A percentile compares a stretch with the other conserved stretches of the same genome.
Evolutionary conservation across 2,888 invertebrate species (phyloP).

Genomic region (Reticulitermes lucifugus): DNA sequence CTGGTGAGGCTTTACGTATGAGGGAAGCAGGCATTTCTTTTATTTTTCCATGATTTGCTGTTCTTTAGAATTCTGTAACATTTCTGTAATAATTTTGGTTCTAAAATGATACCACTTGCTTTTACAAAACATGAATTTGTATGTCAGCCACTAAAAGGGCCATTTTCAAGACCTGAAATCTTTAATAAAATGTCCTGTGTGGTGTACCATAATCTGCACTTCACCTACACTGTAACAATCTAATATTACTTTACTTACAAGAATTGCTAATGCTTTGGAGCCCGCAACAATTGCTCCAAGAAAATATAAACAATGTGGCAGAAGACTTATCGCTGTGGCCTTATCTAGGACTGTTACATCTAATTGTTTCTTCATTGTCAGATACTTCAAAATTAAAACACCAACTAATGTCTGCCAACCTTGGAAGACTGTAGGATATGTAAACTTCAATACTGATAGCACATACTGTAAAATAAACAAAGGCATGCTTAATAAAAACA

Average conservation of each 20-base stretch:
- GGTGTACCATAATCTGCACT: too few species aligned
- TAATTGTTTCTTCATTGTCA: constrained; percentile 51
- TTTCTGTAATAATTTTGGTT: too few species aligned
- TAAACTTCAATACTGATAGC: constrained; percentile 58
- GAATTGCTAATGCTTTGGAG: constrained; percentile 57
- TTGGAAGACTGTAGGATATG: constrained; percentile 59
- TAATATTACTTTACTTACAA: constrained; percentile 52
- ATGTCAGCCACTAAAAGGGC: too few species aligned
- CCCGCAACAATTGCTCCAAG: constrained; percentile 57
- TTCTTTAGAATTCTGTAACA: too few species aligned
- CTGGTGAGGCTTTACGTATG: too few species aligned
- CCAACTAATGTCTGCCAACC: constrained; percentile 59
- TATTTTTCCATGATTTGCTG: too few species aligned
- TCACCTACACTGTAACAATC: neutral
- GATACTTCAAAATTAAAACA: constrained; percentile 56
- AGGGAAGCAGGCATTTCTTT: too few species aligned
- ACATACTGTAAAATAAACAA: constrained; percentile 56
- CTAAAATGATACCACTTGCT: too few species aligned
- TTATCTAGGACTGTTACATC: constrained; percentile 56
- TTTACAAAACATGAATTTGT: too few species aligned
- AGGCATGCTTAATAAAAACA: neutral
- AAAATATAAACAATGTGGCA: constrained; percentile 57
- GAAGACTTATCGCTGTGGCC: constrained; percentile 55
- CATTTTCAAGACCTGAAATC: too few species aligned
- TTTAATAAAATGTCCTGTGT: too few species aligned